Percentiles rank a stretch among this genome's conserved stretches.
Evolutionary conservation across 2,888 invertebrate species (phyloP).

Genomic region (Xanthostigma xanthostigma): DNA sequence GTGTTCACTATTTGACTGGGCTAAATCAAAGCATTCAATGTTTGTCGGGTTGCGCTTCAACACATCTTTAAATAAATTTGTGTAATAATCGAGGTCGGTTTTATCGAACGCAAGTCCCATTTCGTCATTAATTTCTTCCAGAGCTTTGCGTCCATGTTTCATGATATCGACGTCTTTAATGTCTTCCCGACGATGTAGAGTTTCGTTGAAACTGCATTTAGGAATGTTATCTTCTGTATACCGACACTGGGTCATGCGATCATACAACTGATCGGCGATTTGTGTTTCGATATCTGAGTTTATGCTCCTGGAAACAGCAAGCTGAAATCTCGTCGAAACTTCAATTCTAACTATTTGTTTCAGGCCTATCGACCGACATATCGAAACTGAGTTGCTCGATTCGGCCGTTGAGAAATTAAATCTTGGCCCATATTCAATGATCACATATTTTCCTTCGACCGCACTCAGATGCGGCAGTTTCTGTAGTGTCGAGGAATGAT

Average conservation of each 20-base stretch:
- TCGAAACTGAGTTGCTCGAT: slow-evolving; percentile 91
- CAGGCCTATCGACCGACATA: slow-evolving; percentile 74
- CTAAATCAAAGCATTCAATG: slow-evolving; percentile 94
- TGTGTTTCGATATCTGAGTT: slow-evolving; percentile 27
- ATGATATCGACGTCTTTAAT: slow-evolving; percentile 79
- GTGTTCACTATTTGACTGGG: slow-evolving; percentile 97
- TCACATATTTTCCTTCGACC: slow-evolving; percentile 26
- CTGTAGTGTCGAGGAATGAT: slow-evolving; percentile 42
- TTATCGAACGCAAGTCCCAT: slow-evolving; percentile 79
- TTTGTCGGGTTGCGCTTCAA: slow-evolving; percentile 87
- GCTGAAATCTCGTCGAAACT: slow-evolving; percentile 60
- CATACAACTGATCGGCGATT: slow-evolving; percentile 54
- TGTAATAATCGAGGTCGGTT: slow-evolving; percentile 85
- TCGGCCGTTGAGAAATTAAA: slow-evolving; percentile 91
- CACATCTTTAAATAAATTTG: slow-evolving; percentile 66
- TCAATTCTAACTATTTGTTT: slow-evolving; percentile 66
- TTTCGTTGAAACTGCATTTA: slow-evolving; percentile 49
- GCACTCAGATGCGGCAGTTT: slow-evolving; percentile 34
- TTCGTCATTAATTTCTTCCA: slow-evolving; percentile 50
- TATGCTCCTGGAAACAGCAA: slow-evolving; percentile 29
- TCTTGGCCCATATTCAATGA: slow-evolving; percentile 85
- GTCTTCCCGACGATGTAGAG: slow-evolving; percentile 45
- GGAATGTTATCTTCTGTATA: slow-evolving; percentile 55
- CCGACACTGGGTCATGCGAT: slow-evolving; percentile 86
- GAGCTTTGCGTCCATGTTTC: slow-evolving; percentile 56